These are phyloP conservation scores for Merops nubicus DNA, from an alignment of 2,113 vertebrate genomes.

Conservation along the genomic window DNA sequence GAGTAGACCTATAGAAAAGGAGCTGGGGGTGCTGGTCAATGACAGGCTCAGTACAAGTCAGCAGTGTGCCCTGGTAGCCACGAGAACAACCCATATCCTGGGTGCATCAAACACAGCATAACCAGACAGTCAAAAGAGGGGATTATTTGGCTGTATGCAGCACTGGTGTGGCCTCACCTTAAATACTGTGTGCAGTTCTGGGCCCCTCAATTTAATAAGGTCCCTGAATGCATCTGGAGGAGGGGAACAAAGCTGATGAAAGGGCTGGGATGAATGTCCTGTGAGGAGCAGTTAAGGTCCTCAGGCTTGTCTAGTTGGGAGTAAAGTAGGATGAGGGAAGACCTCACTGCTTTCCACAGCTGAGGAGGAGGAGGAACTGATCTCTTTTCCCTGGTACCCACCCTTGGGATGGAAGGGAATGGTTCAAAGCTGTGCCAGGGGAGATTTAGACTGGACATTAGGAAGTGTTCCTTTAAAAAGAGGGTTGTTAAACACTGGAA, in stretches of 20 bases:
- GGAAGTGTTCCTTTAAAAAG: background rate
- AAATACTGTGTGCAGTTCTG: background rate
- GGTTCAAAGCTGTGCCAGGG: background rate
- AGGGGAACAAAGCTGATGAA: background rate
- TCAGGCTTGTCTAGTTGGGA: background rate
- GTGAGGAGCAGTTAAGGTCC: background rate
- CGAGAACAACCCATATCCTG: background rate
- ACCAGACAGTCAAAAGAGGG: background rate
- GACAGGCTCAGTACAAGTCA: background rate
- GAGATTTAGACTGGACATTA: background rate
- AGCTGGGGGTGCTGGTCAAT: background rate
- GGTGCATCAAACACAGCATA: background rate
- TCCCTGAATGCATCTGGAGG: background rate
- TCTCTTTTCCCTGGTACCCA: background rate
- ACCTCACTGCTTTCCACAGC: background rate
- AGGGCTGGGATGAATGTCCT: background rate
- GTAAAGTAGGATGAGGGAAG: background rate
- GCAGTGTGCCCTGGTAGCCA: background rate
- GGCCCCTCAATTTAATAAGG: background rate
- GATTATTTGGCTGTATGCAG: background rate
- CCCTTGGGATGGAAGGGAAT: background rate
- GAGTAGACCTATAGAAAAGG: background rate
- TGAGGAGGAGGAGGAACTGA: background rate
- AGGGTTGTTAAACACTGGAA: background rate
- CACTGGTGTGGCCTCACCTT: background rate